Evolutionary conservation across 23 tunicate genomes (phyloP).

Genomic region (Botrylloides violaceus): DNA sequence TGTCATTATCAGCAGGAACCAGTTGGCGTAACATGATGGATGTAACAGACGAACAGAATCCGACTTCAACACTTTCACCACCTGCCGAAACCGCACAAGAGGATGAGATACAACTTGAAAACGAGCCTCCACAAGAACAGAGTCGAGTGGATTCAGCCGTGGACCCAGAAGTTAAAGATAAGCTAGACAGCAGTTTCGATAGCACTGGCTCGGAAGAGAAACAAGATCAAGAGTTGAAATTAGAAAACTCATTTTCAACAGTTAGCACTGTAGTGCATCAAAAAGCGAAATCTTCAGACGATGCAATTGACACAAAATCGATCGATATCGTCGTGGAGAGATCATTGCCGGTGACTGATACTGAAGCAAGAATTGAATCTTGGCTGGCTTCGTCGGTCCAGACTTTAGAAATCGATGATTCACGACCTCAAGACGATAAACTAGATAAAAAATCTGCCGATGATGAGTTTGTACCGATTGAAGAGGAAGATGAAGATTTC

Average conservation of each 20-base stretch:
- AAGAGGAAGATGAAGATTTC: slow-evolving; percentile 14
- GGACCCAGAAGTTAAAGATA: no score
- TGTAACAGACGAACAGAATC: slow-evolving; percentile 37
- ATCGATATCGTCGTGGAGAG: not conserved
- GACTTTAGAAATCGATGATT: slow-evolving; percentile 14
- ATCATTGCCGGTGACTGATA: slow-evolving; percentile 5
- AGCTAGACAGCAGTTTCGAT: no score
- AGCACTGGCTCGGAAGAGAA: slow-evolving; percentile 13
- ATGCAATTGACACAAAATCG: not conserved
- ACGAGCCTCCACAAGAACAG: not conserved
- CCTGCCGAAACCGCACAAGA: slow-evolving; percentile 10
- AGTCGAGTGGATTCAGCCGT: not conserved
- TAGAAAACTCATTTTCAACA: slow-evolving; percentile 41
- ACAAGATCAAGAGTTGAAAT: not conserved
- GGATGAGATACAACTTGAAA: slow-evolving; percentile 3
- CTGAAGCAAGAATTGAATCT: slow-evolving; percentile 12
- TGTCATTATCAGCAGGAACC: no score
- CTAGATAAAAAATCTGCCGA: not conserved
- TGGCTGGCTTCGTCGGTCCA: slow-evolving; percentile 19
- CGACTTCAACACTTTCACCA: slow-evolving; percentile 29
- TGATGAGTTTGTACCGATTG: slow-evolving; percentile 7
- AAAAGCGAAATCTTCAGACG: not conserved
- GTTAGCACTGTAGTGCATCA: slow-evolving; percentile 27
- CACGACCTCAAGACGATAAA: not conserved
- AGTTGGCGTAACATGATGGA: slow-evolving; percentile 94